Evolutionary conservation across 53 echinoderm and acorn worm genomes (phyloP).

Genomic region (Zoroaster sp.): DNA sequence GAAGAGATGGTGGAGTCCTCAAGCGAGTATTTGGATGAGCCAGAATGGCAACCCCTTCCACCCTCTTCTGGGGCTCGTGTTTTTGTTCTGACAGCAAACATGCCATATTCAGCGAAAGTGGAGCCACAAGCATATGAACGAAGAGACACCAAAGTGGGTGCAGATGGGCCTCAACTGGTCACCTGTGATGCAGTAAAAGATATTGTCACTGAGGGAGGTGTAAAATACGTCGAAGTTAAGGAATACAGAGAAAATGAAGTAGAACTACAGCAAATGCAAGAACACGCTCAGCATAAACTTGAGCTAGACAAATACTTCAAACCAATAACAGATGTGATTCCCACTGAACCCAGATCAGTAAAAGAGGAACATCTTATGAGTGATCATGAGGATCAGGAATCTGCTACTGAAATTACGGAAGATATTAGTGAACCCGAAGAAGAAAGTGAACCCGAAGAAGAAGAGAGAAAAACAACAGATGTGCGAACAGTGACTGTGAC

Average conservation of each 20-base stretch:
- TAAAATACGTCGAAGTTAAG: not conserved
- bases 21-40: conserved; percentile 26
- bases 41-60: conserved; percentile 36
- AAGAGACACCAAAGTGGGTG: not conserved
- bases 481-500: conserved; percentile 11
- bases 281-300: not conserved
- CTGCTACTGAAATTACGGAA: not conserved
- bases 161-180: not conserved
- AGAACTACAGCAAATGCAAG: not conserved
- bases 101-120: not conserved
- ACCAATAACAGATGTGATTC: conserved; percentile 15
- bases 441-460: not conserved
- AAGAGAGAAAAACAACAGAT: not conserved
- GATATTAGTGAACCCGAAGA: not conserved
- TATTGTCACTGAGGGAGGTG: not conserved
- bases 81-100: conserved; percentile 19
- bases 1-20: conserved; percentile 9
- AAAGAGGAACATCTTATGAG: not conserved
- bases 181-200: not conserved
- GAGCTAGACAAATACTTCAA: conserved; percentile 18
- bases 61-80: conserved; percentile 37
- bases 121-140: conserved; percentile 1
- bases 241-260: not conserved
- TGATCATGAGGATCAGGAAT: not conserved
- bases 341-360: not conserved